Base-by-base conservation (phyloP, 2,888 invertebrate genomes). In the Flexamia atlantica region DNA sequence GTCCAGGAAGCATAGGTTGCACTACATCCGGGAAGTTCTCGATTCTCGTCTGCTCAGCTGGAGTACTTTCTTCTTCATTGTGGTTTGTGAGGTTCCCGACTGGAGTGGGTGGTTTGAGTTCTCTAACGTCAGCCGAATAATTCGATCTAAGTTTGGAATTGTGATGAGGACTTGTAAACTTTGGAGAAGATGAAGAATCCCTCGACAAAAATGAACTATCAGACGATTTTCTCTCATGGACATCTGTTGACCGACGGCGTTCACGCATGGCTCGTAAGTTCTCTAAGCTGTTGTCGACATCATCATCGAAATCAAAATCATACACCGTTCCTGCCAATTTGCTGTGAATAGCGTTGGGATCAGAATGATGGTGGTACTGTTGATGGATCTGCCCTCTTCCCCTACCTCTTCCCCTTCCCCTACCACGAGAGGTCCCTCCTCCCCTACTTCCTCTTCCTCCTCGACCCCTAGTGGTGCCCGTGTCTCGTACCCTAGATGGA, bases 281-380 rank as follows among this genome's bases (percentile, higher is more conserved):
- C 88, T 95, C 94, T 82, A 96, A 94, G 89, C 92, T 92, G 53
- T 88, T 88, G 30, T 87, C 87, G 20, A 94, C 85, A 89, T 97
- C 97, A 88, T 97, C 97, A 86, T 97, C 95, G 86, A 96, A 96
- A 89, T 97, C 94, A 86, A 95, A 93, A 89, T 96, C 97, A 88
- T 97, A 97, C 0, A 97, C 97, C 1, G 97, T 97, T 10, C 97
- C 97, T 9, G 94, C 94, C 50, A 97, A 91, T 89, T 96, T 96
- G 89, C 94, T 95, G 86, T 95, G 95, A 85, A 96, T 95, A 1
- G 96, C 94, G 88, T 94, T 94, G 28, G 93, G 92, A 84, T 91
- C 90, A 87, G 91, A 86, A 81, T 87, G 88, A 82, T 88, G 88
- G 76, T 87, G 88, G 82, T 88, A 88, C 60, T 87, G 86, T 57